Evolutionary conservation across 2,888 invertebrate genomes (phyloP).

Genomic region (Cerceris rybyensis): DNA sequence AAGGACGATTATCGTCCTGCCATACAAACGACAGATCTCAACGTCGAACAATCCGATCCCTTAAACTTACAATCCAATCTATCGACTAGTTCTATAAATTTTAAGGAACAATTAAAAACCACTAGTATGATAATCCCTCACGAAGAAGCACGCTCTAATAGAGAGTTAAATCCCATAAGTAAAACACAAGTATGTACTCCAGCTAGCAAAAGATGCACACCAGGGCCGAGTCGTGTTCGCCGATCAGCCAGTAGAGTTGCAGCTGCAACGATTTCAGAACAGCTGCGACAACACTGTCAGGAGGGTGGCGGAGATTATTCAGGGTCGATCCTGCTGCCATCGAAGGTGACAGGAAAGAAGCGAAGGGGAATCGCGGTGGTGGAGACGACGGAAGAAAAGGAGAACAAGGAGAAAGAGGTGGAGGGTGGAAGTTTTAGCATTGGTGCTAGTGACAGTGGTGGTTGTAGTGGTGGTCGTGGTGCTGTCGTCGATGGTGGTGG

Average conservation of each 20-base stretch:
- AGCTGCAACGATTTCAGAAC: conserved; percentile 58
- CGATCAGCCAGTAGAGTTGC: conserved; percentile 42
- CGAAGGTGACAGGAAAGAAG: conserved; percentile 51
- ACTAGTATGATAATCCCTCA: no score
- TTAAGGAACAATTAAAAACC: no score
- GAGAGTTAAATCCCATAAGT: no score
- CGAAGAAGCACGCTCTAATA: no score
- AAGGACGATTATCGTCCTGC: no score
- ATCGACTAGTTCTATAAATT: no score
- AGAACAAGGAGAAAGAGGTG: conserved; percentile 42
- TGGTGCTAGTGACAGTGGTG: conserved; percentile 11
- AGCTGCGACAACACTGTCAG: conserved; percentile 52
- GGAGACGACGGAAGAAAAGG: conserved; percentile 39
- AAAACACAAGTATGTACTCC: no score
- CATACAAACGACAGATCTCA: no score
- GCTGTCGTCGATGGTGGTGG: conserved; percentile 29
- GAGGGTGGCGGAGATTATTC: conserved; percentile 41
- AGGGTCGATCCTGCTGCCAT: conserved; percentile 34
- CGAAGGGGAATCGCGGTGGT: neutral
- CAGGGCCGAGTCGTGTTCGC: no score
- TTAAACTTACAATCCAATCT: no score
- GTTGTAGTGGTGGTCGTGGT: conserved; percentile 23
- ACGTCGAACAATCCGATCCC: no score
- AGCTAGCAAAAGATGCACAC: neutral
- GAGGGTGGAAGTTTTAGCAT: conserved; percentile 31